A percentile compares a stretch with the other conserved stretches of the same genome.
phyloP scores from a whole-genome alignment of 2,113 vertebrate species.

The Platichthys flesus region DNA sequence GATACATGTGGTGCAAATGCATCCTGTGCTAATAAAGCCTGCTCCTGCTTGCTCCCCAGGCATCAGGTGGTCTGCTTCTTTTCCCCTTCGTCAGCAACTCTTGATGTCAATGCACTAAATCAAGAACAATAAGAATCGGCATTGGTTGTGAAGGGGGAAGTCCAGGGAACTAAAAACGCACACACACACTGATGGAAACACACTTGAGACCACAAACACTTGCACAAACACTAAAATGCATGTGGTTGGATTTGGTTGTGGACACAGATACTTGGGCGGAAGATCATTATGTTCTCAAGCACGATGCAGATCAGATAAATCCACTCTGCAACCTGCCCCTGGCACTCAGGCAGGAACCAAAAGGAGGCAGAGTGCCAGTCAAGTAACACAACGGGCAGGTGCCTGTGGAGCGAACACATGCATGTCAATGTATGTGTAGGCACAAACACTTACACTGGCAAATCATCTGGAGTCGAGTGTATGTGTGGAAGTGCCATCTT shows the following conservation, averaged over 20 bases:
- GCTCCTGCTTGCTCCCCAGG: slow-evolving; percentile 54
- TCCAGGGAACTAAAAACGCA: slow-evolving; percentile 35
- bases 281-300: slow-evolving; percentile 47
- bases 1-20: slow-evolving; percentile 14
- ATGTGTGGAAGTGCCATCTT: slow-evolving; percentile 16
- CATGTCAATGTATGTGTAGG: slow-evolving; percentile 40
- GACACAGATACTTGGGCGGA: slow-evolving; percentile 46
- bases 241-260: slow-evolving; percentile 26
- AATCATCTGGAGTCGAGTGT: slow-evolving; percentile 48
- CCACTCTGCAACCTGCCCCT: slow-evolving; percentile 52
- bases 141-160: slow-evolving; percentile 55
- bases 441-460: slow-evolving; percentile 41
- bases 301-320: slow-evolving; percentile 57
- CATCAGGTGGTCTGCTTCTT: slow-evolving; percentile 44
- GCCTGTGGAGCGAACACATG: slow-evolving; percentile 29
- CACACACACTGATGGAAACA: not conserved
- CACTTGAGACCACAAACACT: not conserved
- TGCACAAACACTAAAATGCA: slow-evolving; percentile 8
- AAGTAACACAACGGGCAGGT: slow-evolving; percentile 37
- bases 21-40: slow-evolving; percentile 52
- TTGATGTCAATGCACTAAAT: slow-evolving; percentile 65
- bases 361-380: slow-evolving; percentile 41
- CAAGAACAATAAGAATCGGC: slow-evolving; percentile 61
- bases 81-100: slow-evolving; percentile 62
- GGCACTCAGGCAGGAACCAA: slow-evolving; percentile 45